A percentile compares a stretch with the other conserved stretches of the same genome.
phyloP scores from a whole-genome alignment of 2,113 vertebrate species.

The Oxyruncus cristatus region DNA sequence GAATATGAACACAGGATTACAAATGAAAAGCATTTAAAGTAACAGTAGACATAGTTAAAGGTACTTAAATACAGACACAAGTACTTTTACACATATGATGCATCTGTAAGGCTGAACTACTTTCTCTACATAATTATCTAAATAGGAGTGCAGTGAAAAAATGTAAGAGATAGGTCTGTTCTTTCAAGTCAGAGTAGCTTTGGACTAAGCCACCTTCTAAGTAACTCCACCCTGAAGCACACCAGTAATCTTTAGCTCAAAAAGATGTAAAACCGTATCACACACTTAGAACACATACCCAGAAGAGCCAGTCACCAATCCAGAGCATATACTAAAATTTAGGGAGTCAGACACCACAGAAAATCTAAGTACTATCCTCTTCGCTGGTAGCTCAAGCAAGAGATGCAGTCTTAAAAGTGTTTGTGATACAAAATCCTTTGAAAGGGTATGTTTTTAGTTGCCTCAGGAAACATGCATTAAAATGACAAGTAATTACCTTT shows the following conservation, averaged over 20 bases:
- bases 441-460: neutral
- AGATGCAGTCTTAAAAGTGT: neutral
- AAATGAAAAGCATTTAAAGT: neutral
- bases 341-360: neutral
- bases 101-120: neutral
- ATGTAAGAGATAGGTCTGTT: neutral
- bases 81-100: neutral
- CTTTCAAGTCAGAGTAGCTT: neutral
- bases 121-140: neutral
- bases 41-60: neutral
- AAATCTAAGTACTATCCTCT: neutral
- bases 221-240: neutral
- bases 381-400: neutral
- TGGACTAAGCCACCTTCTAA: neutral
- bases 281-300: neutral
- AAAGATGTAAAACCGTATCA: neutral
- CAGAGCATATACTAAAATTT: neutral
- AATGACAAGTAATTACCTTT: constrained; percentile 78
- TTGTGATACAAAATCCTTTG: neutral
- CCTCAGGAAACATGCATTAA: constrained; percentile 4
- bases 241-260: neutral
- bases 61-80: neutral
- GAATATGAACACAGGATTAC: neutral
- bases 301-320: neutral
- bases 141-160: neutral